Percentiles rank a stretch among this genome's conserved stretches.
Evolutionary conservation across 2,888 invertebrate genomes (phyloP).

Genomic region (Noctua comes): DNA sequence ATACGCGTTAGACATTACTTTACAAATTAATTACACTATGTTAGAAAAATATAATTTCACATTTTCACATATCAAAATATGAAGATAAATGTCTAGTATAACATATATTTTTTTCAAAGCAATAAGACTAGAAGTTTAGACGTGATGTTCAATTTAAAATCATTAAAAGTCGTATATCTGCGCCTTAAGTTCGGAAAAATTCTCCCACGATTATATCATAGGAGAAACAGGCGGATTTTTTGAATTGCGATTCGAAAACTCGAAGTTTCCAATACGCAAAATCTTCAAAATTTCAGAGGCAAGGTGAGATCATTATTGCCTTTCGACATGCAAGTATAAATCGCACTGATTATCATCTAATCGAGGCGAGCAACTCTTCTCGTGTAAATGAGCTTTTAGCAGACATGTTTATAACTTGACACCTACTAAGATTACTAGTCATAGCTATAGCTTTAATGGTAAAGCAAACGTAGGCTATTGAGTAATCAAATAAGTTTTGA

Average conservation of each 20-base stretch:
- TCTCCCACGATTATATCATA: background rate
- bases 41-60: too few relatives aligned
- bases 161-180: too few relatives aligned
- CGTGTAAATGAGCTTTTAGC: background rate
- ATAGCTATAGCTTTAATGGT: slow-evolving; percentile 20
- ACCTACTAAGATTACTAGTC: slow-evolving; percentile 7
- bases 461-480: slow-evolving; percentile 3
- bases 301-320: background rate
- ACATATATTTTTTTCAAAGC: too few relatives aligned
- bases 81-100: too few relatives aligned
- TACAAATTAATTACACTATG: too few relatives aligned
- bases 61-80: too few relatives aligned
- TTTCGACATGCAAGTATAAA: background rate
- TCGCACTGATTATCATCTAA: background rate
- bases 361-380: background rate
- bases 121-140: too few relatives aligned
- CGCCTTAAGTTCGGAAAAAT: background rate
- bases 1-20: too few relatives aligned
- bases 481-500: slow-evolving; percentile 11
- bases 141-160: too few relatives aligned
- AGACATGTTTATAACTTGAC: slow-evolving; percentile 1
- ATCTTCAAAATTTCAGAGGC: background rate
- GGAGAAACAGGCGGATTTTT: background rate
- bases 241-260: background rate
- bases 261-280: background rate